Evolutionary conservation across 2,888 invertebrate genomes (phyloP), one percentile per base, ranked within the genome.

Genomic region (Plusia festucae): DNA sequence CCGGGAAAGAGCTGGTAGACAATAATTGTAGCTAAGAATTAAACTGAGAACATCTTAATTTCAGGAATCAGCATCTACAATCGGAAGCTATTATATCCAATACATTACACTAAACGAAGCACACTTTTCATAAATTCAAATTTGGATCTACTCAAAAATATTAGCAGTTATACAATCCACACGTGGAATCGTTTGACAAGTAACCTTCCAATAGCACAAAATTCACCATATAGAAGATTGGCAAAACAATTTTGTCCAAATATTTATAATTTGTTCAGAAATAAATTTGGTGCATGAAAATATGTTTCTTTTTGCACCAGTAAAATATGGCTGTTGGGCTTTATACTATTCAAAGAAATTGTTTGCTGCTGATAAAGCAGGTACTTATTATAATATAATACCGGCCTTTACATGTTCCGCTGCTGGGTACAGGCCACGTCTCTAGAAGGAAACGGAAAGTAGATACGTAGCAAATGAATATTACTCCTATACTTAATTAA

Each of bases 181-280:
- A 49, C 9, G 20, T 49, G 46, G 46, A 49, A 49, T 49, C 46
- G 20, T 9, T 49, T 49, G 46, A 49, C 46, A 18, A 49, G 11
- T 9, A 49, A 20, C 46, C 4, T 6, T 9, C 18, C 46, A 20
- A 49, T 49, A 49, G 11, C 20, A 20, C 18, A 20, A 3, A 20
- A 49, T 49, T 49, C 46, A 3, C 18, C 46, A 20, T 49, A 49
- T 49, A 16, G 4, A 49, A 49, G 46, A 49, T 18, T 49, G 11
- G 46, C 46, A 2, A 18, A 49, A 49, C 18, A 13, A 20, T 49
- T 8, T 49, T 49, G 46, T 49, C 46, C 46, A 20, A 49, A 20
- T 49, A 49, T 49, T 49, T 20, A 18, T 49, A 20, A 49, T 11
- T 49, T 49, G 1, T 18, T 9, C 11, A 20, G 18, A 20, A 49